Percentiles rank a stretch among this genome's conserved stretches.
phyloP scores from a whole-genome alignment of 1,140 invertebrate genomes.

The Euglossa dilemma region DNA sequence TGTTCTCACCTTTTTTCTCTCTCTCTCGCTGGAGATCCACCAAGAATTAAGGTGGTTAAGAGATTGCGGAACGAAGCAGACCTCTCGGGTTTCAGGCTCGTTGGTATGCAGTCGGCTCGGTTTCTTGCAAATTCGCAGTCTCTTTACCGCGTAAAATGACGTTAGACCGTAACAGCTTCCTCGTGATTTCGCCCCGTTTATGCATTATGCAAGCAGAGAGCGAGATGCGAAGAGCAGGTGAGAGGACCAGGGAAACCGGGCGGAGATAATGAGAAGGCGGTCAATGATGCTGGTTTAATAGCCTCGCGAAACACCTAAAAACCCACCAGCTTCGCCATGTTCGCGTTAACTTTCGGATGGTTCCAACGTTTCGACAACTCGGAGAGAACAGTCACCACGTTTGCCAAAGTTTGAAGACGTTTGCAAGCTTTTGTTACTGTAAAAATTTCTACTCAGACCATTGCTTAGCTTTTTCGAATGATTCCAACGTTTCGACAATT shows the following conservation, averaged over 20 bases:
- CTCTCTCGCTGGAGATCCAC: background rate
- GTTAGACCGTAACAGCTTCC: conserved; percentile 68
- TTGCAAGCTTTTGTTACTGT: too few relatives aligned
- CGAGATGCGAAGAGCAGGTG: background rate
- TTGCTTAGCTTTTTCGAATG: too few relatives aligned
- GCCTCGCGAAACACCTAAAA: conserved; percentile 65
- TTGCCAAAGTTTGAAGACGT: too few relatives aligned
- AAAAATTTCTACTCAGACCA: too few relatives aligned
- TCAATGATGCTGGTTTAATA: conserved; percentile 64
- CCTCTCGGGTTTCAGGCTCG: conserved; percentile 11
- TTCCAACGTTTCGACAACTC: too few relatives aligned
- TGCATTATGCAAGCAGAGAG: conserved; percentile 64
- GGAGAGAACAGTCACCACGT: too few relatives aligned
- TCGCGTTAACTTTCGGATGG: too few relatives aligned
- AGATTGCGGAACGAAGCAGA: conserved; percentile 32
- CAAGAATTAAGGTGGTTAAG: background rate
- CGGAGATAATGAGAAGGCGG: conserved; percentile 68
- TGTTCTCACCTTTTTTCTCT: conserved; percentile 9
- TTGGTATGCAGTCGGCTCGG: conserved; percentile 57
- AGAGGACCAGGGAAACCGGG: conserved; percentile 20
- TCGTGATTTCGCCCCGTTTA: conserved; percentile 71
- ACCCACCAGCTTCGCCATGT: background rate
- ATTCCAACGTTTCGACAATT: too few relatives aligned
- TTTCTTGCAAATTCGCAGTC: conserved; percentile 61
- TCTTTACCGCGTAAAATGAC: conserved; percentile 63